phyloP scores from a whole-genome alignment of 2,797 vertebrate genomes.

The Nannoperca australis region DNA sequence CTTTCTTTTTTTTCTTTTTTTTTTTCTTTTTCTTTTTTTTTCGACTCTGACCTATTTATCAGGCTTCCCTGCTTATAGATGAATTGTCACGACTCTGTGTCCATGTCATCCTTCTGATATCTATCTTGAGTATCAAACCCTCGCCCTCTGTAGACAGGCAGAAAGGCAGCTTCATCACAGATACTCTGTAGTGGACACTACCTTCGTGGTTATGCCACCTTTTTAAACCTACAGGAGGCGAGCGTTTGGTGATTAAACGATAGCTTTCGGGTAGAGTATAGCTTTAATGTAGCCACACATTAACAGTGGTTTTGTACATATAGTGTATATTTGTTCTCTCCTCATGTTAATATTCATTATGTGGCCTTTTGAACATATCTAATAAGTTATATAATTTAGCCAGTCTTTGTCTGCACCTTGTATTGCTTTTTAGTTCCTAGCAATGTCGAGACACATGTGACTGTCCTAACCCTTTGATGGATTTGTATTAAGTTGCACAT shows the following conservation, averaged over 20 bases:
- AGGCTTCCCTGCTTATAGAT: conserved; percentile 43
- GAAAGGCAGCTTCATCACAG: conserved; percentile 1
- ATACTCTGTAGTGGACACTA: conserved; percentile 1
- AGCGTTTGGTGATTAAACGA: conserved; percentile 5
- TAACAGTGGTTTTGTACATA: conserved; percentile 65
- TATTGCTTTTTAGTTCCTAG: conserved; percentile 21
- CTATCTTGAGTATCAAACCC: conserved; percentile 15
- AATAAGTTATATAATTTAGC: conserved; percentile 43
- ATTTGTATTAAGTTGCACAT: conserved; percentile 57
- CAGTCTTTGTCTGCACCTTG: conserved; percentile 20
- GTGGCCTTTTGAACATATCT: conserved; percentile 32
- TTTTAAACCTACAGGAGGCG: conserved; percentile 14
- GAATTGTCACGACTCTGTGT: conserved; percentile 17
- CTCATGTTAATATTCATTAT: conserved; percentile 42
- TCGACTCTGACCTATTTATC: conserved; percentile 45
- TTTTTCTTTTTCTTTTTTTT: conserved; percentile 6
- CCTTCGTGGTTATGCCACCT: background rate
- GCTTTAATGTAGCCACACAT: conserved; percentile 30
- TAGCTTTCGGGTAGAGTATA: conserved; percentile 11
- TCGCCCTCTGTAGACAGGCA: conserved; percentile 20
- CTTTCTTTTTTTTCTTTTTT: background rate
- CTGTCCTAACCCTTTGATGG: conserved; percentile 15
- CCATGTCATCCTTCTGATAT: conserved; percentile 2
- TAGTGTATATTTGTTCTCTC: conserved; percentile 50
- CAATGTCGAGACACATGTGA: conserved; percentile 16